These are phyloP conservation scores for Setipinna tenuifilis DNA, from an alignment of 2,797 vertebrate genomes.

Conservation along the genomic window DNA sequence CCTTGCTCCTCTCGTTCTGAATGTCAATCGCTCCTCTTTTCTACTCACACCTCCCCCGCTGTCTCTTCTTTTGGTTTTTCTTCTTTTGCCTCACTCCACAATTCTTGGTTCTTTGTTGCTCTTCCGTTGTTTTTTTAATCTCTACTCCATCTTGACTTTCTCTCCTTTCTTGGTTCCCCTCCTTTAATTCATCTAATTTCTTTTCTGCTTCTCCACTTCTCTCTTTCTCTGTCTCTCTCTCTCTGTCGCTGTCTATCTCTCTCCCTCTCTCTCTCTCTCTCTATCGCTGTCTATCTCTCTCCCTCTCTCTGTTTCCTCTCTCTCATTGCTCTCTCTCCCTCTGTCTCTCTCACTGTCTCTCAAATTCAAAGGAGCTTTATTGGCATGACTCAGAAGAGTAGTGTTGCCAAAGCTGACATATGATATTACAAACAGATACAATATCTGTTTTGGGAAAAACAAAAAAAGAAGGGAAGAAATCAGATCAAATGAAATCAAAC, in stretches of 20 bases:
- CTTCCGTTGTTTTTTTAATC: not conserved
- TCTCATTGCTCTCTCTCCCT: no score
- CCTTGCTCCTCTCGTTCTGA: conserved; percentile 8
- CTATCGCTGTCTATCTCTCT: not conserved
- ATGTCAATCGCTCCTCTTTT: not conserved
- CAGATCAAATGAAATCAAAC: no score
- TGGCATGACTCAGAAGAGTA: no score
- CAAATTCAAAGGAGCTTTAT: no score
- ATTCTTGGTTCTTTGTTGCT: not conserved
- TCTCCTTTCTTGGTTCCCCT: no score
- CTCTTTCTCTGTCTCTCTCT: not conserved
- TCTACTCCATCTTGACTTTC: not conserved
- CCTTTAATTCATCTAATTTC: not conserved
- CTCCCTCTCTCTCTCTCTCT: no score
- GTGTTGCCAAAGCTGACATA: no score
- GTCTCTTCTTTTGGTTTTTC: not conserved
- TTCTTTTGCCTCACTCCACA: conserved; percentile 48
- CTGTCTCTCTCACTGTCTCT: no score
- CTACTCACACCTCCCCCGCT: not conserved
- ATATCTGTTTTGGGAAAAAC: no score
- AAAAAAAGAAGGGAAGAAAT: no score
- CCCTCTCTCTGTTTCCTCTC: not conserved
- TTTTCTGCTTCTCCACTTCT: not conserved
- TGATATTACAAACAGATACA: no score
- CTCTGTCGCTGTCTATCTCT: no score